Evolutionary conservation across 2,888 invertebrate genomes (phyloP).

Genomic region (Oscheius myriophilus): DNA sequence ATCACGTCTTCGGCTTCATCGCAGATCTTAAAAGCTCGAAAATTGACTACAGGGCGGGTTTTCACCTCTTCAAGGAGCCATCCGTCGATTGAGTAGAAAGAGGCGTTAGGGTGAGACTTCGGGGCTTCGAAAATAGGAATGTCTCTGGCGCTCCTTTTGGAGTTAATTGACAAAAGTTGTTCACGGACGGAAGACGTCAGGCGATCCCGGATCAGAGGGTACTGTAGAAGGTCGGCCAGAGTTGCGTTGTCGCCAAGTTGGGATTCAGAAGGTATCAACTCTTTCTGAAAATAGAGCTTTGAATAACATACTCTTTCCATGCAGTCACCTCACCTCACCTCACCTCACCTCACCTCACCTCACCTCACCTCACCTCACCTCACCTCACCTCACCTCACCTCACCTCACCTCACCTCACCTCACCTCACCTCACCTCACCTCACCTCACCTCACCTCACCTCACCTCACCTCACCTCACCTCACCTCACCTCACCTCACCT

Average conservation of each 20-base stretch:
- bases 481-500: not conserved
- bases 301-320: not conserved
- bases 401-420: not conserved
- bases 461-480: conserved; percentile 41
- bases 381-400: conserved; percentile 41
- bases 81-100: conserved; percentile 56
- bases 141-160: not conserved
- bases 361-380: not conserved
- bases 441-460: not conserved
- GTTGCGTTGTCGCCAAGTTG: conserved; percentile 45
- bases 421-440: conserved; percentile 41
- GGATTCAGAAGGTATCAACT: conserved; percentile 39
- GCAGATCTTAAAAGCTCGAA: conserved; percentile 10
- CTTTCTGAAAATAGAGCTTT: conserved; percentile 34
- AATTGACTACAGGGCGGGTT: not conserved
- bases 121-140: conserved; percentile 12
- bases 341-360: not conserved
- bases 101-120: conserved; percentile 6
- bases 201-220: conserved; percentile 52
- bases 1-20: conserved; percentile 21
- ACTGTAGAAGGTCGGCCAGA: conserved; percentile 42
- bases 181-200: conserved; percentile 36
- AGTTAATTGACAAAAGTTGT: conserved; percentile 34
- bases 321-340: not conserved
- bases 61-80: conserved; percentile 57